phyloP scores from a whole-genome alignment of 64 coral and sea anemone genomes.

The Actinia tenebrosa region DNA sequence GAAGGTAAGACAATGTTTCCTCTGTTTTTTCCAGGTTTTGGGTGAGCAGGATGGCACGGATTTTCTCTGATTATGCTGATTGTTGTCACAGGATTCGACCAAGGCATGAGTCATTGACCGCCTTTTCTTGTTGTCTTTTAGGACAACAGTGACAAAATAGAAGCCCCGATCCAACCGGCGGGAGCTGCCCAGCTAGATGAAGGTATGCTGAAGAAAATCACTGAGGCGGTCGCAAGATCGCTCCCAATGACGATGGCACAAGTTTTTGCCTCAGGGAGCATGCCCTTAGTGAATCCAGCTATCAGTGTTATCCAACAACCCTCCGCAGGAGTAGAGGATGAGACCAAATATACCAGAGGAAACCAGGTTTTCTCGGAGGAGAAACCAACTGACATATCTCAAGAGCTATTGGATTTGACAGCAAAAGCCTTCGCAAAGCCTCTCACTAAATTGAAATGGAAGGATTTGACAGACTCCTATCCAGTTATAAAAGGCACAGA shows the following conservation, averaged over 20 bases:
- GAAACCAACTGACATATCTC: background rate
- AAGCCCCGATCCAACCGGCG: slow-evolving; percentile 19
- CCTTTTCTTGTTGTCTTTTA: slow-evolving; percentile 22
- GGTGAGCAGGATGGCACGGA: background rate
- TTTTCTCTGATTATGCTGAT: slow-evolving; percentile 7
- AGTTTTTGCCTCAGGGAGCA: background rate
- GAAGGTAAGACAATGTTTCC: slow-evolving; percentile 18
- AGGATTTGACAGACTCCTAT: slow-evolving; percentile 1
- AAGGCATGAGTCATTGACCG: slow-evolving; percentile 46
- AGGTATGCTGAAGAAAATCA: background rate
- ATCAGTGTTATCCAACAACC: background rate
- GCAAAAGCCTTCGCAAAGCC: slow-evolving; percentile 27
- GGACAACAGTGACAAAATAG: slow-evolving; percentile 3
- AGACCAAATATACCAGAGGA: background rate
- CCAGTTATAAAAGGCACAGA: slow-evolving; percentile 31
- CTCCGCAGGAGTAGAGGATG: background rate
- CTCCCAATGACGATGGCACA: background rate
- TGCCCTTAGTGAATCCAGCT: background rate
- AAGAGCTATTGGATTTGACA: slow-evolving; percentile 13
- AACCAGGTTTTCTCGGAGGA: slow-evolving; percentile 23
- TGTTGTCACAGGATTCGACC: background rate
- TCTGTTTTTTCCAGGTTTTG: background rate
- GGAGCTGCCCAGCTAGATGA: background rate
- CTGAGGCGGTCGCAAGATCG: slow-evolving; percentile 6
- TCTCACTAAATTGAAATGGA: slow-evolving; percentile 44